Conservation (phyloP, 1,140 invertebrate species). For the Aphaenogaster floridana region DNA sequence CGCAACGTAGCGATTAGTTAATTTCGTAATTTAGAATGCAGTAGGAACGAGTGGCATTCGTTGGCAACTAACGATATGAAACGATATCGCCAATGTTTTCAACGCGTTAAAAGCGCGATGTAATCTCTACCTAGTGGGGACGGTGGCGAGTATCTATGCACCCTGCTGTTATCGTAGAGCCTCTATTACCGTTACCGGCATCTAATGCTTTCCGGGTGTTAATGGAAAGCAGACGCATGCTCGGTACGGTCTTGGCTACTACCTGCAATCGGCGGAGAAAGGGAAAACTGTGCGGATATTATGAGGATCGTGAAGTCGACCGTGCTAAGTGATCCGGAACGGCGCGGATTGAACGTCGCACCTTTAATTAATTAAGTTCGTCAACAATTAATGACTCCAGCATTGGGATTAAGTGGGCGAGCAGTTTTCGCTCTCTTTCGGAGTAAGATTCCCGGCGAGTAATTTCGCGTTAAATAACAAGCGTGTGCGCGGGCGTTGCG, state of each 20-base stretch:
- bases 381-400: background rate
- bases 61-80: background rate
- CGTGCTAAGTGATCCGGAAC: constrained; percentile 33
- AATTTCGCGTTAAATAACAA: constrained; percentile 49
- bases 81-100: background rate
- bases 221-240: constrained; percentile 69
- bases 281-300: constrained; percentile 54
- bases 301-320: constrained; percentile 47
- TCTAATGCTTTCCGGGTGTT: constrained; percentile 65
- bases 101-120: constrained; percentile 6
- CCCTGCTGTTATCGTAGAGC: constrained; percentile 65
- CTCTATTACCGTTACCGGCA: constrained; percentile 70
- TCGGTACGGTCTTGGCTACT: constrained; percentile 30
- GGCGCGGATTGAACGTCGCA: background rate
- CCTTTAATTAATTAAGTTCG: constrained; percentile 30
- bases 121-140: background rate
- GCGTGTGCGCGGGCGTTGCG: background rate
- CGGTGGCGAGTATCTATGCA: constrained; percentile 38
- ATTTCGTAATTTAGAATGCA: constrained; percentile 24
- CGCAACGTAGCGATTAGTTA: constrained; percentile 30
- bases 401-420: background rate
- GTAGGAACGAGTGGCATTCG: background rate
- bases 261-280: background rate
- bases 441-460: background rate
- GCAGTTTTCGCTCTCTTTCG: background rate